Base-by-base conservation (phyloP, 2,888 invertebrate genomes). In the Uloborus plumipes region DNA sequence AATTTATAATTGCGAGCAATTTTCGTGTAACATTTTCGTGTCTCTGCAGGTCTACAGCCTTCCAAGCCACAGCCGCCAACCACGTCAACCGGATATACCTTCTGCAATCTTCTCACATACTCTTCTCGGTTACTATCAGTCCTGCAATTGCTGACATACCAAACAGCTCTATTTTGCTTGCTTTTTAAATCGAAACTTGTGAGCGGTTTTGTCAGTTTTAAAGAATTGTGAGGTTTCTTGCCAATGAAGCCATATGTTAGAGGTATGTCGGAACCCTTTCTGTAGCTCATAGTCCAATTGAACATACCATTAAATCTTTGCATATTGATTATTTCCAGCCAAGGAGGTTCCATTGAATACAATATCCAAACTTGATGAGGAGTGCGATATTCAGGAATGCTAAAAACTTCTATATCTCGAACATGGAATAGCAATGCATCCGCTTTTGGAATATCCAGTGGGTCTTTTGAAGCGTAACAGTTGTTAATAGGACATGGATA, bases 11-110 rank as follows among this genome's bases (percentile, higher is more conserved):
- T 47, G 0, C 85, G 87, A 62, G 87, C 87, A 53, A 89, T 85
- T 86, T 87, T 87, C 13, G 87, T 85, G 85, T 88, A 89, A 83
- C 89, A 89, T 75, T 87, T 85, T 64, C 88, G 79, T 0, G 88
- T 87, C 61, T 84, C 75, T 3, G 84, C 70, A 13, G 84, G 84
- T 49, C 78, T 59, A 22, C 84, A 84, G 9, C 51, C 53, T 58
- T 80, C 66, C 4, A 20, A 64, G 0, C 80, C 77, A 20, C 84
- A 84, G 2, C 82, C 82, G 0, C 85, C 85, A 47, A 58, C 70
- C 15, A 85, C 59, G 18, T 86, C 85, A 1, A 86, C 75, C 11
- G 82, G 80, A 22, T 82, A 78, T 0, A 80, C 51, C 55, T 75
- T 58, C 47, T 3, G 55, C 14, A 86, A 58, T 18, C 77, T 73